phyloP scores from a whole-genome alignment of 1,140 invertebrate genomes.

The Drosophila arawakana region DNA sequence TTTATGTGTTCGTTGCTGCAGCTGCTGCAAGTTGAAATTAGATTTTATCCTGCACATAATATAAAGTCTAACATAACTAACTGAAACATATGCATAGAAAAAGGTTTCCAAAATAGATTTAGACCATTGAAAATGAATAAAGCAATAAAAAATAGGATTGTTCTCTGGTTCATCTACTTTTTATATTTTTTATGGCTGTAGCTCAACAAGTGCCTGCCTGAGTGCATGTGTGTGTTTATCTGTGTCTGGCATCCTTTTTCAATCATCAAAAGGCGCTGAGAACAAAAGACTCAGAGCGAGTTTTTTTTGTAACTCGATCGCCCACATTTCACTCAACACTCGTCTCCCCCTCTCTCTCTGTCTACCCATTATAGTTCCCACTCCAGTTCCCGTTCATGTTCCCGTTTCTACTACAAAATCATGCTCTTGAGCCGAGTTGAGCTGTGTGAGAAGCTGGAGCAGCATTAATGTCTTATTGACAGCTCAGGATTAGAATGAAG shows the following conservation, averaged over 20 bases:
- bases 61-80: constrained; percentile 35
- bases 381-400: constrained; percentile 3
- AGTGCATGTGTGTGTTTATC: neutral
- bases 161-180: neutral
- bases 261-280: constrained; percentile 57
- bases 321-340: constrained; percentile 23
- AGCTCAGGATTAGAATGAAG: constrained; percentile 76
- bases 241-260: constrained; percentile 65
- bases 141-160: constrained; percentile 16
- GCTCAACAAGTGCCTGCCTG: constrained; percentile 55
- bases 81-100: constrained; percentile 39
- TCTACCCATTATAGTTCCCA: neutral
- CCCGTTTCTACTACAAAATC: constrained; percentile 19
- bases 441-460: constrained; percentile 42
- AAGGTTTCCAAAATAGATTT: constrained; percentile 12
- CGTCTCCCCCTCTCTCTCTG: neutral
- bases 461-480: constrained; percentile 81
- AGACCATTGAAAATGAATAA: constrained; percentile 2
- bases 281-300: constrained; percentile 33
- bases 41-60: constrained; percentile 56
- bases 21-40: constrained; percentile 57
- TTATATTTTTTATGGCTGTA: constrained; percentile 21
- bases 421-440: constrained; percentile 39
- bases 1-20: constrained; percentile 1
- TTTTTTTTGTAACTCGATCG: constrained; percentile 70